These are phyloP conservation scores for Pseudonaja textilis DNA, from an alignment of 2,113 vertebrate species.

Conservation along the genomic window DNA sequence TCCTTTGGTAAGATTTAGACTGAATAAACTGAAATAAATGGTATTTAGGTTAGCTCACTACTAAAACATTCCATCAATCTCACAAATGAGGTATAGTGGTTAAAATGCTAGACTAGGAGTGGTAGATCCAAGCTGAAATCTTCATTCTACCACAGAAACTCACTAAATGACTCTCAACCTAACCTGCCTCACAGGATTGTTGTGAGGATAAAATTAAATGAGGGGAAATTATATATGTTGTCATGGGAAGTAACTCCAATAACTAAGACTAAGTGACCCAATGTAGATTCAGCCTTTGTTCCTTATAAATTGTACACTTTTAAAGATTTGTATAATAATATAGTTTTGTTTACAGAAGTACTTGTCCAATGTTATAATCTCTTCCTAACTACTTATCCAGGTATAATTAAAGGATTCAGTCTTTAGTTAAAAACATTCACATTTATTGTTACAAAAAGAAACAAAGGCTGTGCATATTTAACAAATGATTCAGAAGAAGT, in stretches of 20 bases:
- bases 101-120: not conserved
- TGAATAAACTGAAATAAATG: not conserved
- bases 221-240: not conserved
- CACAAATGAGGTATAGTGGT: not conserved
- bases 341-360: not conserved
- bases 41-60: not conserved
- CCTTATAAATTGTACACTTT: not conserved
- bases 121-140: not conserved
- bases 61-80: not conserved
- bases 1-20: not conserved
- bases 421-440: not conserved
- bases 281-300: not conserved
- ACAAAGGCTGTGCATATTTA: not conserved
- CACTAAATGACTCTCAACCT: not conserved
- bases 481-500: not conserved
- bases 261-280: not conserved
- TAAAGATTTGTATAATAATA: not conserved
- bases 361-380: not conserved
- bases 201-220: not conserved
- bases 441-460: not conserved
- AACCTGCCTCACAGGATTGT: not conserved
- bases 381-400: conserved; percentile 6
- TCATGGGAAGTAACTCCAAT: not conserved
- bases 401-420: not conserved
- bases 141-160: not conserved